These are phyloP conservation scores for Odontocerum albicorne DNA, from an alignment of 2,888 invertebrate species.

Conservation along the genomic window DNA sequence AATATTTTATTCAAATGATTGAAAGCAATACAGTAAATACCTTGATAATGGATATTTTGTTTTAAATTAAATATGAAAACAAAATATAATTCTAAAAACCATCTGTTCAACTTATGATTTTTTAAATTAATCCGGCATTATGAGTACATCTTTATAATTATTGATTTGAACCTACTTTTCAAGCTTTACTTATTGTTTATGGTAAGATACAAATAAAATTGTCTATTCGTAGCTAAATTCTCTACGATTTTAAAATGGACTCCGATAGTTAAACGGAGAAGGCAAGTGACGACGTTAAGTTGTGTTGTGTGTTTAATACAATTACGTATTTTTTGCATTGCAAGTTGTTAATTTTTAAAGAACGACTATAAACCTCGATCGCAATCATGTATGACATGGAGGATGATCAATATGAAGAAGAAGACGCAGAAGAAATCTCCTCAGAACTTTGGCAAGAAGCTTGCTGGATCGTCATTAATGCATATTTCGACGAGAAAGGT, in stretches of 20 bases:
- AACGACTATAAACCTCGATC: constrained; percentile 1
- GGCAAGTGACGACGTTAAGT: neutral
- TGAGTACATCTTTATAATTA: too few relatives aligned
- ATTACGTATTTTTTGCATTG: neutral
- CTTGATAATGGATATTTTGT: too few relatives aligned
- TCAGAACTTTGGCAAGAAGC: constrained; percentile 99
- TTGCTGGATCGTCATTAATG: constrained; percentile 99
- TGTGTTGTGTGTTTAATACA: neutral
- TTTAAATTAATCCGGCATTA: too few relatives aligned
- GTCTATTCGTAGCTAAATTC: too few relatives aligned
- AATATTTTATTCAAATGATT: too few relatives aligned
- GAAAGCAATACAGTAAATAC: too few relatives aligned
- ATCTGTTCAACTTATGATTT: too few relatives aligned
- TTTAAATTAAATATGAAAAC: too few relatives aligned
- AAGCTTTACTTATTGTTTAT: too few relatives aligned
- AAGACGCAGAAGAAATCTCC: constrained; percentile 93
- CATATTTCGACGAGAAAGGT: constrained; percentile 99
- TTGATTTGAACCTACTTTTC: too few relatives aligned
- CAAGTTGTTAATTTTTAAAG: neutral
- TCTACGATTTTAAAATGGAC: neutral
- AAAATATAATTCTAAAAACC: too few relatives aligned
- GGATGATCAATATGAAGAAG: constrained; percentile 73
- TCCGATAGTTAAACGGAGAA: neutral
- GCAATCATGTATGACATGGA: constrained; percentile 53
- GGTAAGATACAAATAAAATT: too few relatives aligned